A percentile compares a stretch with the other conserved stretches of the same genome.
Conservation (phyloP, 2,113 vertebrate genomes). For the Epinephelus lanceolatus region DNA sequence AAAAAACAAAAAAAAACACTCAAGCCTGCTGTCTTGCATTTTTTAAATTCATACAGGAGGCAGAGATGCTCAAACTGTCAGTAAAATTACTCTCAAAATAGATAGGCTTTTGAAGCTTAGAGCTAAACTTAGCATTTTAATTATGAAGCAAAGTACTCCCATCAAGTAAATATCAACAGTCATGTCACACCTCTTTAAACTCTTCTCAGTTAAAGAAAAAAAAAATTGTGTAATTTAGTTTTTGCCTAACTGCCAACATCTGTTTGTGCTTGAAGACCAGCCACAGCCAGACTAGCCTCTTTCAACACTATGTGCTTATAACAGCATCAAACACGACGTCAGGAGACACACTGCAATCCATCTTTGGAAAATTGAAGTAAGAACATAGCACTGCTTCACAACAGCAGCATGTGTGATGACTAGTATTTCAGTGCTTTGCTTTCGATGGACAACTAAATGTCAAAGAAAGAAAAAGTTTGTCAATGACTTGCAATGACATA, state of each 20-base stretch:
- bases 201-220: constrained; percentile 36
- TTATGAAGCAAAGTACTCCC: constrained; percentile 44
- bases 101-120: constrained; percentile 40
- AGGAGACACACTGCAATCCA: constrained; percentile 30
- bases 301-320: constrained; percentile 28
- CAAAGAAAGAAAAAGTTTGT: background rate
- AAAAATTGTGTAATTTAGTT: constrained; percentile 36
- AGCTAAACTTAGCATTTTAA: constrained; percentile 54
- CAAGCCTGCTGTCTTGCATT: background rate
- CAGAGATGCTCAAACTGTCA: constrained; percentile 35
- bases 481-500: background rate
- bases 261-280: constrained; percentile 46
- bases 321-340: constrained; percentile 49
- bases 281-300: constrained; percentile 26
- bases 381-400: background rate
- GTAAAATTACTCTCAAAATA: constrained; percentile 39
- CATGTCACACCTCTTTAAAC: constrained; percentile 31
- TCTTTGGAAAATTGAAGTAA: constrained; percentile 30
- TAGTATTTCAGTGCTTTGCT: background rate
- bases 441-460: background rate
- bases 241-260: constrained; percentile 55
- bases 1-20: background rate
- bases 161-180: constrained; percentile 49
- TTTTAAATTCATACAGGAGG: constrained; percentile 23
- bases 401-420: background rate